Conservation (phyloP, 2,113 vertebrate genomes). For the Oxygymnocypris stewartii region DNA sequence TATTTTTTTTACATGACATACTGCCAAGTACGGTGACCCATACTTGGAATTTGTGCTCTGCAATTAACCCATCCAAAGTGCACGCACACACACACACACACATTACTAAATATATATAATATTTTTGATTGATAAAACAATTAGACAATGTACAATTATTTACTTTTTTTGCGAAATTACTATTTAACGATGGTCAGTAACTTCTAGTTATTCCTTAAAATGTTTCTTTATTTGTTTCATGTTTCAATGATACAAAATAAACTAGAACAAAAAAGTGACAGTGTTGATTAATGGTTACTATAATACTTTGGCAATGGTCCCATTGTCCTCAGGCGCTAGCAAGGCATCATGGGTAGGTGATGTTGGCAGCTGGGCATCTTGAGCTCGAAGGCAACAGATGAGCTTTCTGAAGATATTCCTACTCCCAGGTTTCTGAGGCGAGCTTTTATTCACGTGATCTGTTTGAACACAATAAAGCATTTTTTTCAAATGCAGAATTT, state of each 20-base stretch:
- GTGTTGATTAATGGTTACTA: background rate
- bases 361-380: constrained; percentile 68
- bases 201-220: background rate
- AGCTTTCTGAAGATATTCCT: constrained; percentile 78
- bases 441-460: constrained; percentile 76
- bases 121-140: background rate
- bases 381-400: constrained; percentile 77
- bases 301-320: constrained; percentile 74
- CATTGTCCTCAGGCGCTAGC: constrained; percentile 72
- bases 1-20: background rate
- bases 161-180: background rate
- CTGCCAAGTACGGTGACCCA: too few relatives aligned
- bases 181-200: background rate
- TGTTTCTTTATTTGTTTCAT: background rate
- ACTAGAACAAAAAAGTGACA: background rate
- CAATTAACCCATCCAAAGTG: too few relatives aligned
- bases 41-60: too few relatives aligned
- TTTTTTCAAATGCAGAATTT: background rate
- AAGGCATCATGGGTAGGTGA: constrained; percentile 66
- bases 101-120: background rate
- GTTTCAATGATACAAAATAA: background rate
- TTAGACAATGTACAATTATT: background rate
- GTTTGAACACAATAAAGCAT: constrained; percentile 27
- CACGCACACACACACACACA: too few relatives aligned
- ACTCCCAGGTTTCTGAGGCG: constrained; percentile 77